Evolutionary conservation across 2,888 invertebrate species (phyloP), one percentile per base, ranked within the genome.

Genomic region (Campoletis raptor): DNA sequence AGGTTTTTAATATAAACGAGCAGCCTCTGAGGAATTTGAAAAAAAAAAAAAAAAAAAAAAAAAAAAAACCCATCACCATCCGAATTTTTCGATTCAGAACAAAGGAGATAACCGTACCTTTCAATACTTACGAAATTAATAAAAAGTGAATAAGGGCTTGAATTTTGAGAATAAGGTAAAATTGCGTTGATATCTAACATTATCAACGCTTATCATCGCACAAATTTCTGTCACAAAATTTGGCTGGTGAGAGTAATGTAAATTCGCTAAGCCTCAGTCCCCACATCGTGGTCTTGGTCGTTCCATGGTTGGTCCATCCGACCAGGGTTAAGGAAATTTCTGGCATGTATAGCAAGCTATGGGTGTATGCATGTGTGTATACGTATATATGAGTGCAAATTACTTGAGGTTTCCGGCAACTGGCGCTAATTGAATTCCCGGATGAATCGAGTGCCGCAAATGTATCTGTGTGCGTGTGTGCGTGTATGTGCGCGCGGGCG

Each of bases 351-450:
- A 30, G 67, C 66, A 18, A 40, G 30, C 61, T 40, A 73, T 76
- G 54, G n/a, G 37, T 83, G 52, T 45, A 42, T 76, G 30, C 45
- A n/a, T 80, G 57, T 74, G 67, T 84, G 64, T n/a, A 18, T 40
- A 54, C 64, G 21, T 78, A 54, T 52, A 30, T 37, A 70, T 64
- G 87, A 89, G 89, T 85, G 89, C 89, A 90, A 93, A 93, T 93
- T 93, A 91, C 93, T 93, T 92, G 92, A 92, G 93, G 93, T 93
- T 93, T 92, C 92, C 92, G 92, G 92, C 91, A 91, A 92, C 92
- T 92, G 91, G 92, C 91, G 93, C 92, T 93, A 93, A 93, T 93
- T 92, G 93, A 93, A 93, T 93, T 93, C 92, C 91, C 91, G 89
- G 91, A 92, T 92, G 93, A 92, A 93, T 93, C 91, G 92, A 93